Base-by-base conservation (phyloP, 2,113 vertebrate species). In the Todiramphus saurophagus region DNA sequence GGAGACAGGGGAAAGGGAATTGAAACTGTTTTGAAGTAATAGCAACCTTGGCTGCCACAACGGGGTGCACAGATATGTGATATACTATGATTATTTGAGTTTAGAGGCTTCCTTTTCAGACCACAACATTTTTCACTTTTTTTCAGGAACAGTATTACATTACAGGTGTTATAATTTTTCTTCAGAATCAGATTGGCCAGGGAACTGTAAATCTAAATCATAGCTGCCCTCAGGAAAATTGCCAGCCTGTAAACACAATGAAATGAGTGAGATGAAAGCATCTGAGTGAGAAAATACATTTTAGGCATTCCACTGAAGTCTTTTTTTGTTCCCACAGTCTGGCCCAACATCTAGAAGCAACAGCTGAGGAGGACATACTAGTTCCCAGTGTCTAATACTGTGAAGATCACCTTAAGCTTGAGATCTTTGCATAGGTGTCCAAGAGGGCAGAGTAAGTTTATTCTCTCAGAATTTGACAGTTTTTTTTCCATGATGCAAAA, bases 161-260 rank as follows among this genome's bases (percentile, higher is more conserved):
- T 98, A 98, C 97, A 97, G 96, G 97, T 97, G 97, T 96, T 97
- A 87, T 73, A 96, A 97, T 92, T 97, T 98, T 95, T 94, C 97
- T 96, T 96, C 92, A 73, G 95, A 97, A 97, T 97, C 96, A 93
- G 96, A 96, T 96, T 97, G 97, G 89, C 97, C 94, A 82, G 96
- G 97, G 97, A 96, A 97, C 95, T 95, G 96, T 98, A 97, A 97
- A 97, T 98, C 94, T 97, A 97, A 97, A 96, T 97, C 97, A 96
- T 92, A 81, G 87, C 96, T 97, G 97, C 97, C 96, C 97, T 97
- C 96, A 97, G 97, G 97, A 98, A 98, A 97, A 91, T 96, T 79
- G 94, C 89, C 94, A 97, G 97, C 92, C 97, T 97, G 96, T 97
- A 98, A 98, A 97, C 96, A 97, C 94, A 96, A 81, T 62, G 94